phyloP scores from a whole-genome alignment of 2,797 vertebrate species.

The Ctenopoma kingsleyae region DNA sequence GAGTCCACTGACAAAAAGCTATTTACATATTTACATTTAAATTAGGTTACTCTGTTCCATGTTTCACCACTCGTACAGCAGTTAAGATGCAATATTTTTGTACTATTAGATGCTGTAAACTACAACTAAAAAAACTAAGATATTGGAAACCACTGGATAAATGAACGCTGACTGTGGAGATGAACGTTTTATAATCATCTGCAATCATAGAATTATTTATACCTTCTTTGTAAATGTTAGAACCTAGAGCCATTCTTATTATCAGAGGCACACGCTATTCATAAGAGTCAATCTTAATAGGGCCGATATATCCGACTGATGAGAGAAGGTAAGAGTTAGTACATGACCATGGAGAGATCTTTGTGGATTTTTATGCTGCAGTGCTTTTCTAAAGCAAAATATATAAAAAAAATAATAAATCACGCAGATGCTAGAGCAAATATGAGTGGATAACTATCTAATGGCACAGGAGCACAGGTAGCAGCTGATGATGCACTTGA shows the following conservation, averaged over 20 bases:
- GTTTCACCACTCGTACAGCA: constrained; percentile 23
- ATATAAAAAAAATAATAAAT: not conserved
- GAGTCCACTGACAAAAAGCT: constrained; percentile 57
- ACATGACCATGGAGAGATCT: not conserved
- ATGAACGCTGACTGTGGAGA: constrained; percentile 14
- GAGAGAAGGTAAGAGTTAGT: not conserved
- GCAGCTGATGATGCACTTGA: not conserved
- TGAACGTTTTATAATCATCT: not conserved
- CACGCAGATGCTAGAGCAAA: constrained; percentile 5
- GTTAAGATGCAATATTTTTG: not conserved
- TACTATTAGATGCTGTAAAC: constrained; percentile 12
- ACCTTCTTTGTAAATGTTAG: constrained; percentile 5
- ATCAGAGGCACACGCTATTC: constrained; percentile 27
- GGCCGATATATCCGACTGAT: constrained; percentile 8
- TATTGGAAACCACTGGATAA: not conserved
- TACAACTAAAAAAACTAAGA: constrained; percentile 7
- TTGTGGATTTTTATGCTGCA: not conserved
- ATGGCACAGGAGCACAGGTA: constrained; percentile 38
- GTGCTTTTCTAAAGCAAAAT: constrained; percentile 8
- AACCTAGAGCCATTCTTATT: not conserved
- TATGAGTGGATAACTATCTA: constrained; percentile 1
- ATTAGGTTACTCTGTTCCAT: constrained; percentile 37
- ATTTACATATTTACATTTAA: constrained; percentile 75
- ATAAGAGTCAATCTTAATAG: not conserved
- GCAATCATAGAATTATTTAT: not conserved